phyloP scores from a whole-genome alignment of 2,113 vertebrate genomes.

The Pagrus major region DNA sequence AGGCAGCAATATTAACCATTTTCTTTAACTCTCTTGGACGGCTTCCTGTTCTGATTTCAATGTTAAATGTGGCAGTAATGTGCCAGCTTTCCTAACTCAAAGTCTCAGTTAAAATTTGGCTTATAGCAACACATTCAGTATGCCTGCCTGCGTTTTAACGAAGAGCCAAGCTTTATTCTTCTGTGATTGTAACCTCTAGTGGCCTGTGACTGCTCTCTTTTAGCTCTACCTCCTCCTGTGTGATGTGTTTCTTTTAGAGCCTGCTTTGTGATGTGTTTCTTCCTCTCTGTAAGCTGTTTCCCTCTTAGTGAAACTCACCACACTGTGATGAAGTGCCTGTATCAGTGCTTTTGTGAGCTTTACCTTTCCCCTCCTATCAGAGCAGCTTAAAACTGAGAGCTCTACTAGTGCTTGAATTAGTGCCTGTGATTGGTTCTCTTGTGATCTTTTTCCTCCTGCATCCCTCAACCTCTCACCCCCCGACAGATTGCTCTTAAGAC shows the following conservation, averaged over 20 bases:
- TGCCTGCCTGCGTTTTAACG: constrained; percentile 59
- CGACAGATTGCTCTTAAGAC: constrained; percentile 6
- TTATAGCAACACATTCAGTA: not conserved
- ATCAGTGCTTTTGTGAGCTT: constrained; percentile 83
- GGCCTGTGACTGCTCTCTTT: constrained; percentile 61
- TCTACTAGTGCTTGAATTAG: constrained; percentile 65
- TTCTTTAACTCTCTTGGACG: not conserved
- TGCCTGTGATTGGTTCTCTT: constrained; percentile 70
- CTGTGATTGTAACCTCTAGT: constrained; percentile 58
- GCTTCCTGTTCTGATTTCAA: not conserved
- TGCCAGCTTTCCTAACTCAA: constrained; percentile 4
- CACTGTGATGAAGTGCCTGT: constrained; percentile 72
- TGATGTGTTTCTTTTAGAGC: constrained; percentile 60
- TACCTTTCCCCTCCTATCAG: constrained; percentile 84
- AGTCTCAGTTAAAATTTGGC: not conserved
- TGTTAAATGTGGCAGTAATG: not conserved
- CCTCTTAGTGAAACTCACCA: constrained; percentile 50
- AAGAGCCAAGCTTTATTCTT: constrained; percentile 54
- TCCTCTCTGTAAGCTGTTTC: constrained; percentile 55
- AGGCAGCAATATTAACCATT: constrained; percentile 40
- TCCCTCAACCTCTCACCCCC: constrained; percentile 22
- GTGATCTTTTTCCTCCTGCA: constrained; percentile 36
- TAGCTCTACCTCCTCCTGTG: constrained; percentile 62
- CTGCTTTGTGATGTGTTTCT: constrained; percentile 64
- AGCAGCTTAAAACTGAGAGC: constrained; percentile 76